phyloP scores from a whole-genome alignment of 1,140 invertebrate species.

The Propsilocerus akamusi region DNA sequence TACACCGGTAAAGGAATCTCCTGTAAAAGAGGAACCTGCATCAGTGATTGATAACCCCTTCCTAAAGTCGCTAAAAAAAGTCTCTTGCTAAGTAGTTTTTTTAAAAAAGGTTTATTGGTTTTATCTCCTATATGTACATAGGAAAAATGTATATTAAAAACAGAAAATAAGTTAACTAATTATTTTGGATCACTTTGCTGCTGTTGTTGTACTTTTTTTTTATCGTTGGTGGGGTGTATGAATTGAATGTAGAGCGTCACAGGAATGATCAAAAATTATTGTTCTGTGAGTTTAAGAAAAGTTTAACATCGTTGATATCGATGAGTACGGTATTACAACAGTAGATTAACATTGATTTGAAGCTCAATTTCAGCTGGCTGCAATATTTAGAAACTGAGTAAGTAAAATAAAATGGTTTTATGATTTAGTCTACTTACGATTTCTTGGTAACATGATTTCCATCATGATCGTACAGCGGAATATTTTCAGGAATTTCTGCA shows the following conservation, averaged over 20 bases:
- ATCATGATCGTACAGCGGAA: neutral
- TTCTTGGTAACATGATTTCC: neutral
- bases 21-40: neutral
- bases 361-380: slow-evolving; percentile 10
- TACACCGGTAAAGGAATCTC: slow-evolving; percentile 15
- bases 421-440: too few species aligned
- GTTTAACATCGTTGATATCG: neutral
- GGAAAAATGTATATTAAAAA: neutral
- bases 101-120: neutral
- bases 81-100: neutral
- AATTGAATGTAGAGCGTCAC: too few species aligned
- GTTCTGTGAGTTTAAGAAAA: neutral
- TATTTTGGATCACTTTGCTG: neutral
- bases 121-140: neutral
- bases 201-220: neutral
- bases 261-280: neutral
- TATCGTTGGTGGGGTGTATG: neutral
- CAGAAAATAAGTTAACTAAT: neutral
- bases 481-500: neutral
- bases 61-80: slow-evolving; percentile 8
- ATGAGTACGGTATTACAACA: neutral
- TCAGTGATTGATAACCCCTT: neutral
- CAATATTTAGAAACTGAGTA: too few species aligned
- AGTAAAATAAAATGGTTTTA: too few species aligned
- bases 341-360: slow-evolving; percentile 1